Percentiles rank a stretch among this genome's conserved stretches.
These are phyloP conservation scores for Ferdinandea cuprea DNA, from an alignment of 2,888 invertebrate genomes.

Conservation along the genomic window DNA sequence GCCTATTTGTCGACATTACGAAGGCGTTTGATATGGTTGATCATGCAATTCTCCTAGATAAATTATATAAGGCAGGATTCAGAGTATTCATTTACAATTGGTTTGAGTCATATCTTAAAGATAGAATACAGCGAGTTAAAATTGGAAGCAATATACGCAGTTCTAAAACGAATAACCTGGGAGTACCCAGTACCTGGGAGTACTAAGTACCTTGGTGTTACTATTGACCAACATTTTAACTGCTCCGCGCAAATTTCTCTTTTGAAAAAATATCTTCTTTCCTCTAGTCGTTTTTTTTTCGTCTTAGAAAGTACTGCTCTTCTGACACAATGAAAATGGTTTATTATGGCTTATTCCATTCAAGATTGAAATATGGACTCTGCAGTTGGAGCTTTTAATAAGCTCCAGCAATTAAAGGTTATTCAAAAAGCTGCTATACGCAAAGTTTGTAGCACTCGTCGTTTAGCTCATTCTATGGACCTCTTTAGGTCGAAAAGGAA, in stretches of 20 bases:
- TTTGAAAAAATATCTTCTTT: too few relatives aligned
- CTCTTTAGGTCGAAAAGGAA: too few relatives aligned
- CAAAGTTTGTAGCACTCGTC: constrained; percentile 5
- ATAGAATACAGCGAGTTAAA: constrained; percentile 4
- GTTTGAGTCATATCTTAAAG: constrained; percentile 29
- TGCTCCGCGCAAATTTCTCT: too few relatives aligned
- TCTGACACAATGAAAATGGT: too few relatives aligned
- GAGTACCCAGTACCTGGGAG: too few relatives aligned
- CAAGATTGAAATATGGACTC: constrained; percentile 5
- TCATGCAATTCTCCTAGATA: constrained; percentile 12
- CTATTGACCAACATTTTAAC: not conserved
- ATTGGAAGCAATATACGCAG: constrained; percentile 7
- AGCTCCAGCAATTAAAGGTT: constrained; percentile 1
- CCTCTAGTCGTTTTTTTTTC: not conserved
- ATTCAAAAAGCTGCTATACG: constrained; percentile 1
- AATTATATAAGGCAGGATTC: constrained; percentile 13
- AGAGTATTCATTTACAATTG: constrained; percentile 15
- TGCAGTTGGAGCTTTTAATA: not conserved
- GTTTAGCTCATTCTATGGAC: too few relatives aligned
- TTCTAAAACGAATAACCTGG: not conserved
- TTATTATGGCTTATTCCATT: constrained; percentile 5
- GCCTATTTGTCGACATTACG: constrained; percentile 3
- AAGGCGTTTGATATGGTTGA: constrained; percentile 14
- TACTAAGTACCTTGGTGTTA: constrained; percentile 3
- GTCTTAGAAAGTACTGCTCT: constrained; percentile 10